Conservation (phyloP, 2,888 invertebrate species). For the Polydrusus tereticollis region DNA sequence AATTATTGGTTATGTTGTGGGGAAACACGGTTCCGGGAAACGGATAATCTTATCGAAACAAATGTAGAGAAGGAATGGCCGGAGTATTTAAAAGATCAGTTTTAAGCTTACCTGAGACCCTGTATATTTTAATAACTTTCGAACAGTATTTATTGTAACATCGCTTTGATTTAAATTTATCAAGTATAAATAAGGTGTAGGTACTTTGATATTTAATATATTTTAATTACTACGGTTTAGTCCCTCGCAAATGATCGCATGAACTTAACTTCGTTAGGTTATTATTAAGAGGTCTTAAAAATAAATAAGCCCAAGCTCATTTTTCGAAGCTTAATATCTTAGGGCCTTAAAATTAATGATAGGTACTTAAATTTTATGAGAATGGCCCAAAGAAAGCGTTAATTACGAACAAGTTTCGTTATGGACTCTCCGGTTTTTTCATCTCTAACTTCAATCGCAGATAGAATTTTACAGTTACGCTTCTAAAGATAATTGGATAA, state of each 20-base stretch:
- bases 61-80: no score
- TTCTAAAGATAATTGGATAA: slow-evolving; percentile 12
- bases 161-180: no score
- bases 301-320: background rate
- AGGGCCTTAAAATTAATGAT: slow-evolving; percentile 1
- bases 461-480: slow-evolving; percentile 4
- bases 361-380: slow-evolving; percentile 14
- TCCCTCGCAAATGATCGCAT: background rate
- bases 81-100: no score
- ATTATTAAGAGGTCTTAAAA: slow-evolving; percentile 4
- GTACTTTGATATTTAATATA: no score
- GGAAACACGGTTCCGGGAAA: no score
- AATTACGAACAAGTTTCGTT: background rate
- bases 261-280: background rate
- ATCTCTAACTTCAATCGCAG: background rate
- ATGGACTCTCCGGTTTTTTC: background rate
- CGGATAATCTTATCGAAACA: no score
- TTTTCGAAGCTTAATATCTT: background rate
- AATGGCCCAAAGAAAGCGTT: slow-evolving; percentile 1
- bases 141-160: no score
- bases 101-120: no score
- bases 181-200: no score
- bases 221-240: no score
- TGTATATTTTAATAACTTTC: no score
- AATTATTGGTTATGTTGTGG: no score